These are phyloP conservation scores for Sebastes hubbsi DNA, from an alignment of 2,797 vertebrate genomes.

Conservation along the genomic window DNA sequence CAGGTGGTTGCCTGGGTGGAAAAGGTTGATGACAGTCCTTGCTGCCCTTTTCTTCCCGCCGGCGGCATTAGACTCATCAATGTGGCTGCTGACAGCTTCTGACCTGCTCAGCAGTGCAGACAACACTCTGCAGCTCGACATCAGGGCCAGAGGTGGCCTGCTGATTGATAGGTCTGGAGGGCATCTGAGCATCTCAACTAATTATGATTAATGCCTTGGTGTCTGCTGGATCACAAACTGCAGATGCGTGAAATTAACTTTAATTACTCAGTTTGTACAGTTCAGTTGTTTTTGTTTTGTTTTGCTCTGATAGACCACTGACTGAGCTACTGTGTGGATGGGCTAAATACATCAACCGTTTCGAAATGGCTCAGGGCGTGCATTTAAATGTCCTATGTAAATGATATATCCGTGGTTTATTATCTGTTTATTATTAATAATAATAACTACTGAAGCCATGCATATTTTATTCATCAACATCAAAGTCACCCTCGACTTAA, in stretches of 20 bases:
- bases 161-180: slow-evolving; percentile 71
- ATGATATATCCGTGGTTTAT: background rate
- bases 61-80: background rate
- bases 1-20: slow-evolving; percentile 41
- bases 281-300: slow-evolving; percentile 72
- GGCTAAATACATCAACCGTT: slow-evolving; percentile 39
- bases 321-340: slow-evolving; percentile 35
- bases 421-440: background rate
- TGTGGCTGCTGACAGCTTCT: slow-evolving; percentile 29
- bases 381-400: slow-evolving; percentile 40
- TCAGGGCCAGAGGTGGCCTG: slow-evolving; percentile 53
- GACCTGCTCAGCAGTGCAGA: slow-evolving; percentile 41
- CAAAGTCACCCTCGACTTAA: background rate
- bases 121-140: background rate
- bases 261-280: slow-evolving; percentile 74
- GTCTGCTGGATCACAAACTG: slow-evolving; percentile 71
- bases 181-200: slow-evolving; percentile 71
- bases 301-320: slow-evolving; percentile 46
- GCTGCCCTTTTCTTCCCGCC: slow-evolving; percentile 21
- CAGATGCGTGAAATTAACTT: slow-evolving; percentile 81
- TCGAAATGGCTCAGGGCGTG: slow-evolving; percentile 18
- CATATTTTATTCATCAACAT: background rate
- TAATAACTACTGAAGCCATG: background rate
- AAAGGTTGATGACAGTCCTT: slow-evolving; percentile 31
- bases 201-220: slow-evolving; percentile 78